These are phyloP conservation scores for Sphaeramia orbicularis DNA, from an alignment of 2,797 vertebrate genomes.

Conservation along the genomic window DNA sequence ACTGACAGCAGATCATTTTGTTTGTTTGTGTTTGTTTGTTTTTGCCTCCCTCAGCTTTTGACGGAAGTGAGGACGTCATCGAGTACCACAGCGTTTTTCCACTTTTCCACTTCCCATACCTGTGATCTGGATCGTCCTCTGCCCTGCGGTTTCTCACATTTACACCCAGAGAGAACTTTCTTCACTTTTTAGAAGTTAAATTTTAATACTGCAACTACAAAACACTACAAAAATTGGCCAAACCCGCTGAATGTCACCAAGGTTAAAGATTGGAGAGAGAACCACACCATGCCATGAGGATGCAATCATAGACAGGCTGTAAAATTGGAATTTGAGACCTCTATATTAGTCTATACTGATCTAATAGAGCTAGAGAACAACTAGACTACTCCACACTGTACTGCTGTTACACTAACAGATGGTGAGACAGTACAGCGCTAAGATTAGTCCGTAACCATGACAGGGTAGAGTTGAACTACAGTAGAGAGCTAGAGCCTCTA, in stretches of 20 bases:
- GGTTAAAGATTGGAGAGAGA: conserved; percentile 66
- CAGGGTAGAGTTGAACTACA: conserved; percentile 84
- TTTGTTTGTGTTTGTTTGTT: conserved; percentile 79
- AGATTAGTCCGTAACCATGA: conserved; percentile 88
- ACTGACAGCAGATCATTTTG: conserved; percentile 58
- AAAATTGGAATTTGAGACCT: conserved; percentile 80
- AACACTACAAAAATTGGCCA: conserved; percentile 19
- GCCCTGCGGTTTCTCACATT: conserved; percentile 42
- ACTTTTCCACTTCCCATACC: conserved; percentile 14
- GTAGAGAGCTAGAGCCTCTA: conserved; percentile 79
- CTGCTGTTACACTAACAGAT: conserved; percentile 85
- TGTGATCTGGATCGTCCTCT: conserved; percentile 54
- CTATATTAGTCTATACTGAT: conserved; percentile 88
- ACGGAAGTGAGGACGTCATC: conserved; percentile 40
- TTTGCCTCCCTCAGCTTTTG: conserved; percentile 44
- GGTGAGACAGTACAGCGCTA: conserved; percentile 85
- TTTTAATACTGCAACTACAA: conserved; percentile 31
- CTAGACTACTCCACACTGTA: conserved; percentile 87
- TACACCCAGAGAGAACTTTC: conserved; percentile 35
- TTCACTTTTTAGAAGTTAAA: conserved; percentile 13
- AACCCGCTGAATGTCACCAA: conserved; percentile 47
- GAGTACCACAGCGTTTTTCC: background rate
- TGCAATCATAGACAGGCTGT: conserved; percentile 76
- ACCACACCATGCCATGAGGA: conserved; percentile 72
- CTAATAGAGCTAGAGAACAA: conserved; percentile 86